phyloP scores from a whole-genome alignment of 2,113 vertebrate species.

The Micronycteris hirsuta region DNA sequence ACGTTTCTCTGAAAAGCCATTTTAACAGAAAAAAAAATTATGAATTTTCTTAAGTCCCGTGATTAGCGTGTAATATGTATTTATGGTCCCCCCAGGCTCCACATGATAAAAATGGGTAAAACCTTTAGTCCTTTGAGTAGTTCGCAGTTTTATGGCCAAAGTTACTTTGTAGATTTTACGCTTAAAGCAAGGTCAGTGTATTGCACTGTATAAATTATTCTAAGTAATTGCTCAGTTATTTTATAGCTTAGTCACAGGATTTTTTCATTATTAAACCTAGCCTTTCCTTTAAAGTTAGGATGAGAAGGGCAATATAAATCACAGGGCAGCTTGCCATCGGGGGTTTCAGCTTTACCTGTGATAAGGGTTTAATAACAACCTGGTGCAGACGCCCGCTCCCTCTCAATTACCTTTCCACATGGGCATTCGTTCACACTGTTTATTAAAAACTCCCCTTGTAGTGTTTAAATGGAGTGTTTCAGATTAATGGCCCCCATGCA shows the following conservation, averaged over 20 bases:
- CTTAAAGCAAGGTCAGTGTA: slow-evolving; percentile 86
- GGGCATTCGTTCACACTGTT: slow-evolving; percentile 89
- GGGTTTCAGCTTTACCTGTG: slow-evolving; percentile 84
- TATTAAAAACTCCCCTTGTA: slow-evolving; percentile 89
- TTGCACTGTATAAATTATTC: slow-evolving; percentile 88
- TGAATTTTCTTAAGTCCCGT: slow-evolving; percentile 75
- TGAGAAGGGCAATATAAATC: slow-evolving; percentile 84
- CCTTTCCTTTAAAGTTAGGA: slow-evolving; percentile 80
- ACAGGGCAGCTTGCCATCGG: slow-evolving; percentile 80
- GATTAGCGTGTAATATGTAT: slow-evolving; percentile 79
- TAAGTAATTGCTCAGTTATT: slow-evolving; percentile 89
- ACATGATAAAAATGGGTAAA: slow-evolving; percentile 82
- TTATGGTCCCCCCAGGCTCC: slow-evolving; percentile 78
- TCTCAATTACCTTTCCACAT: slow-evolving; percentile 89
- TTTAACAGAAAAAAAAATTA: slow-evolving; percentile 78
- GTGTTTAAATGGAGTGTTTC: slow-evolving; percentile 88
- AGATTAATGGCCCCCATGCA: slow-evolving; percentile 86
- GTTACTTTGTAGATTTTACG: slow-evolving; percentile 88
- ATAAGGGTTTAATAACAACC: slow-evolving; percentile 87
- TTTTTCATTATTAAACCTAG: slow-evolving; percentile 86
- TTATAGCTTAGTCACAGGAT: slow-evolving; percentile 84
- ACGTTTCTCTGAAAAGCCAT: slow-evolving; percentile 60
- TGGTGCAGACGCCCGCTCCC: slow-evolving; percentile 80
- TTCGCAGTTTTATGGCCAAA: slow-evolving; percentile 84
- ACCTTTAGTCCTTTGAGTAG: slow-evolving; percentile 85